Base-by-base conservation (phyloP, 2,888 invertebrate genomes). In the Orchesella flavescens region DNA sequence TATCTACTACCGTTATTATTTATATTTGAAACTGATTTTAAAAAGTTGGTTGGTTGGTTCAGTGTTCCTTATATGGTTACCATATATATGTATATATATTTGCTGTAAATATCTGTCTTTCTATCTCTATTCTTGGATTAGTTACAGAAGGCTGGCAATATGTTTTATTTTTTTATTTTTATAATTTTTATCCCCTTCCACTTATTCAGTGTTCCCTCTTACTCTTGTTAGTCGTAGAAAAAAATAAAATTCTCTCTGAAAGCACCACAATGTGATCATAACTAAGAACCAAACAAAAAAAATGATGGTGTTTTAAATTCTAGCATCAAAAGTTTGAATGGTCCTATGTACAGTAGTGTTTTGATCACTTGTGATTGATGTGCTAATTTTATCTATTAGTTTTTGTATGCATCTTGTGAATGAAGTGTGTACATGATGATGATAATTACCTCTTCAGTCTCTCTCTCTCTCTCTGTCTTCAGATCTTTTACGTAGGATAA, bases 391-490 rank as follows among this genome's bases (percentile, higher is more conserved):
- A 34, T 34, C 3, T 34, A 34, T 4, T 34, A 34, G 34, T 34
- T 34, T 34, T 34, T 34, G 34, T 21, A 68, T 68, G 68, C 68
- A 68, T 73, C 59, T 59, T 73, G 17, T 19, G 17, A 10, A 34
- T 34, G 34, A 34, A 34, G 34, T 34, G 34, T 34, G 34, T 34
- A 34, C 34, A 34, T 34, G 53, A n/a, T 53, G 53, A 53, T 34
- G 53, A n/a, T 53, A 12, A 53, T 44, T 68, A 1, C 57, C 66
- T 49, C 59, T 55, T 44, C 17, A 44, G 23, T 66, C 4, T 71
- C 59, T 61, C n/a, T 72, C 24, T 66, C 4, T 71, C 59, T 61
- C n/a, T 72, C 24, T 69, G 5, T 76, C 57, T 55, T 55, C 23
- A 59, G 17, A n/a, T 74, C 24, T 63, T 49, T 43, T 21, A 44